phyloP scores from a whole-genome alignment of 1,140 invertebrate species.

The Drosophila trapezifrons region DNA sequence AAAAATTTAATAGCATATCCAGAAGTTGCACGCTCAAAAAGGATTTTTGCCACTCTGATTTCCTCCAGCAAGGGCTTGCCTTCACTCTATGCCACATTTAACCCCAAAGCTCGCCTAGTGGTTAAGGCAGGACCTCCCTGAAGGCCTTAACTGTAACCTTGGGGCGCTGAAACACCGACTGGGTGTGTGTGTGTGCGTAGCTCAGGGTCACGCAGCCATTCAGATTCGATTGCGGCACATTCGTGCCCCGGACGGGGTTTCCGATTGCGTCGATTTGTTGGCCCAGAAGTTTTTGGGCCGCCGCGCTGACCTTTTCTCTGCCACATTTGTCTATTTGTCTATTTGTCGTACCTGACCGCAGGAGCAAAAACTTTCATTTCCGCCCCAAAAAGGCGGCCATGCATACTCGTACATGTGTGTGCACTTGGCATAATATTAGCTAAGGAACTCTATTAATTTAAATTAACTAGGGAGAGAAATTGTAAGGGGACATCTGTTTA shows the following conservation, averaged over 20 bases:
- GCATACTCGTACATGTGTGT: neutral
- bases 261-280: slow-evolving; percentile 50
- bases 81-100: neutral
- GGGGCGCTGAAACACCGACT: neutral
- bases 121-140: slow-evolving; percentile 7
- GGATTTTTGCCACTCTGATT: too few relatives aligned
- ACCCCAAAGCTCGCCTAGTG: neutral
- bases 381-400: slow-evolving; percentile 11
- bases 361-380: slow-evolving; percentile 47
- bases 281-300: slow-evolving; percentile 28
- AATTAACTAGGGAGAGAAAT: neutral
- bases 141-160: slow-evolving; percentile 22
- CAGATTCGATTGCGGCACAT: slow-evolving; percentile 42
- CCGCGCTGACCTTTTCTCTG: slow-evolving; percentile 26
- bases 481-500: too few relatives aligned
- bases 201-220: slow-evolving; percentile 34
- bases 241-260: slow-evolving; percentile 25
- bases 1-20: too few relatives aligned
- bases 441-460: neutral
- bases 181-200: neutral
- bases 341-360: slow-evolving; percentile 52
- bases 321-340: slow-evolving; percentile 45
- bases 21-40: too few relatives aligned
- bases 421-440: neutral
- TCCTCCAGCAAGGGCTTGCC: neutral